phyloP scores from a whole-genome alignment of 2,113 vertebrate species.

The Lophius piscatorius region DNA sequence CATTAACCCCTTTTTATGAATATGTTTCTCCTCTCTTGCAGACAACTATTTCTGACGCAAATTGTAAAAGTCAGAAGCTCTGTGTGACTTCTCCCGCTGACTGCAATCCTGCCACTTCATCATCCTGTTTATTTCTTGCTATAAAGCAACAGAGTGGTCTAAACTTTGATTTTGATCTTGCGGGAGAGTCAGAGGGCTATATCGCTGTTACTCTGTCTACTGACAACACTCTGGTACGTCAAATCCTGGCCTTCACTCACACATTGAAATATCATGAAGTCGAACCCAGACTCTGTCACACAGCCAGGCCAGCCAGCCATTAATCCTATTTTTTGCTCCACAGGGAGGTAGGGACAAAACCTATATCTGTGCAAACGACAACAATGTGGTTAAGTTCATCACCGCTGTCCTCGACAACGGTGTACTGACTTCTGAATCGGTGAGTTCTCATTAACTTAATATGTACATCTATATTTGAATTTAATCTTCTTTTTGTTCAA shows the following conservation, averaged over 20 bases:
- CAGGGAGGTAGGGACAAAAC: conserved; percentile 32
- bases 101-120: conserved; percentile 14
- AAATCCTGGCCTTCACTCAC: neutral
- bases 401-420: neutral
- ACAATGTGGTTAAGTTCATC: neutral
- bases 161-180: conserved; percentile 28
- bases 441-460: conserved; percentile 38
- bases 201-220: conserved; percentile 13
- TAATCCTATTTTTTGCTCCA: neutral
- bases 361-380: conserved; percentile 63
- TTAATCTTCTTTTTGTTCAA: neutral
- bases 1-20: neutral
- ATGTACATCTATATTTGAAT: neutral
- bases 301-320: no score
- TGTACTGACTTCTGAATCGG: rapidly evolving
- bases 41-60: rapidly evolving
- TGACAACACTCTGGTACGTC: neutral
- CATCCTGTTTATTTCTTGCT: conserved; percentile 48
- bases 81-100: conserved; percentile 29
- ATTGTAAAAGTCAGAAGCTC: neutral
- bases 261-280: no score
- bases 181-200: conserved; percentile 50
- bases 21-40: conserved; percentile 4
- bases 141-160: rapidly evolving
- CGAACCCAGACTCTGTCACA: neutral